phyloP scores from a whole-genome alignment of 2,113 vertebrate genomes.

The Pygathrix nemaeus region DNA sequence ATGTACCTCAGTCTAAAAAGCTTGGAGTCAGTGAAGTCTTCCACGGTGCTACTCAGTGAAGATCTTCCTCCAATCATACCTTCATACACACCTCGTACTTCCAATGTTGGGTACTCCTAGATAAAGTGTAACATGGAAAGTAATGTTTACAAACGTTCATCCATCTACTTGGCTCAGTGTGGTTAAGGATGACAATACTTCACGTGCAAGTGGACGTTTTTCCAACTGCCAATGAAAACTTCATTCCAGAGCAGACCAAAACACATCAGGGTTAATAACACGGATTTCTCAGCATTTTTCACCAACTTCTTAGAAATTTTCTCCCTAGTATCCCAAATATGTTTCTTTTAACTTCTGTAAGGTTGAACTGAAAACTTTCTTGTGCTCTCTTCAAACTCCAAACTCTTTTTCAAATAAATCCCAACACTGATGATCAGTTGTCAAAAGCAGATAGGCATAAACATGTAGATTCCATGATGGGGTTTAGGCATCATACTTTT shows the following conservation, averaged over 20 bases:
- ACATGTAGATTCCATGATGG: neutral
- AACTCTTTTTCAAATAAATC: neutral
- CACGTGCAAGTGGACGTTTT: neutral
- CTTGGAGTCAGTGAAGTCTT: neutral
- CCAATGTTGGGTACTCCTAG: neutral
- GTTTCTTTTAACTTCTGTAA: neutral
- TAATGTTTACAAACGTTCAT: neutral
- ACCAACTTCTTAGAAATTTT: neutral
- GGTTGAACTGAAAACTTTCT: neutral
- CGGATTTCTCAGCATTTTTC: neutral
- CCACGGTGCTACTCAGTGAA: neutral
- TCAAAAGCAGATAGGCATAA: neutral
- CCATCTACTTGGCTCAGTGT: neutral
- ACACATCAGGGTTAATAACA: neutral
- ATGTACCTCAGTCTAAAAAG: neutral
- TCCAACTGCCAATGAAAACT: neutral
- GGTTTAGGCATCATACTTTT: neutral
- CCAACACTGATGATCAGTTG: neutral
- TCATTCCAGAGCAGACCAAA: neutral
- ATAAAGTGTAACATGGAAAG: neutral
- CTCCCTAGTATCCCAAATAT: neutral
- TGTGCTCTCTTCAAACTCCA: neutral
- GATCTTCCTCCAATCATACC: neutral
- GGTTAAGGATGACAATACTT: neutral
- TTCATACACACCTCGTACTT: neutral